phyloP scores from a whole-genome alignment of 2,888 invertebrate genomes.

The Anticlea derivata region DNA sequence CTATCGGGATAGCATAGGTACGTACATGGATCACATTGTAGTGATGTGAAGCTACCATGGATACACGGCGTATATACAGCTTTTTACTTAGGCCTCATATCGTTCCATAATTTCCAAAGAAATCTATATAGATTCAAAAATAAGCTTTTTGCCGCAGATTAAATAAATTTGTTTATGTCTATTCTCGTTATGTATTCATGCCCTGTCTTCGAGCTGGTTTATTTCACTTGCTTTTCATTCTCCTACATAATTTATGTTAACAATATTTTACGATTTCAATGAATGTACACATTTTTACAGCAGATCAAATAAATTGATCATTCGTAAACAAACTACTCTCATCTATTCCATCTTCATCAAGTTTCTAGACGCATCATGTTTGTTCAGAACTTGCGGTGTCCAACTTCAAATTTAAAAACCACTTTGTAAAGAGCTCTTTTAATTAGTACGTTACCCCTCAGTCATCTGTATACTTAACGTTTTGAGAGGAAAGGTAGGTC shows the following conservation, averaged over 20 bases:
- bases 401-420: conserved; percentile 57
- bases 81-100: too few relatives aligned
- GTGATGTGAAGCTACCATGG: too few relatives aligned
- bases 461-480: conserved; percentile 32
- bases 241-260: conserved; percentile 22
- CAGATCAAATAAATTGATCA: conserved; percentile 46
- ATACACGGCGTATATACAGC: too few relatives aligned
- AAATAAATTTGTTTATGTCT: conserved; percentile 17
- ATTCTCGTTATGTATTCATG: conserved; percentile 16
- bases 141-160: conserved; percentile 14
- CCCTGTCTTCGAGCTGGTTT: conserved; percentile 18
- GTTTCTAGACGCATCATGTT: conserved; percentile 73
- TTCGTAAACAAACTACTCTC: conserved; percentile 45
- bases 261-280: conserved; percentile 28
- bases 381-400: conserved; percentile 61
- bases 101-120: too few relatives aligned
- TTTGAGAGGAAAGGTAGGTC: conserved; percentile 47
- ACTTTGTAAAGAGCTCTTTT: conserved; percentile 50
- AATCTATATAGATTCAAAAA: conserved; percentile 1
- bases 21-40: too few relatives aligned
- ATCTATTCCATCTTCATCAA: conserved; percentile 61
- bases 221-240: conserved; percentile 24
- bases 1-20: too few relatives aligned
- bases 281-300: conserved; percentile 24
- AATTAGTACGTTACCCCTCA: conserved; percentile 41